Percentiles rank a stretch among this genome's conserved stretches.
These are phyloP conservation scores for Ptilodon capucinus DNA, from an alignment of 2,888 invertebrate genomes.

Conservation along the genomic window DNA sequence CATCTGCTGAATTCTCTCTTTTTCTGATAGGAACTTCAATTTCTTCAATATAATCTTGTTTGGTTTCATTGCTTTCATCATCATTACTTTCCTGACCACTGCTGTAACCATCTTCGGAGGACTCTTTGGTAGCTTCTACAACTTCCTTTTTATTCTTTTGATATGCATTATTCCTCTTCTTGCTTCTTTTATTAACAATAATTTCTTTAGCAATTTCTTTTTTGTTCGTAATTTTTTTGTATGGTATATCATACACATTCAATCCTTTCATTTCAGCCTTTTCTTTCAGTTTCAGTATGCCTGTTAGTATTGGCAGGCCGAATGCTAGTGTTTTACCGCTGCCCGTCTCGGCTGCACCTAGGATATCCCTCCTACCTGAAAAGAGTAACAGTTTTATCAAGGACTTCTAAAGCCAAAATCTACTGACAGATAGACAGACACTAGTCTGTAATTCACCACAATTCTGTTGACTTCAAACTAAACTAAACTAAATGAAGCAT, in stretches of 20 bases:
- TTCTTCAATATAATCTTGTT: conserved; percentile 63
- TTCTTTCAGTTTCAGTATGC: conserved; percentile 88
- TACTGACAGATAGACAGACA: too few species aligned
- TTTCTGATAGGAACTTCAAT: conserved; percentile 62
- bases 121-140: conserved; percentile 45
- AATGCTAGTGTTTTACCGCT: conserved; percentile 99
- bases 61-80: conserved; percentile 21
- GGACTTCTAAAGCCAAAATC: too few species aligned
- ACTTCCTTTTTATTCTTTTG: conserved; percentile 34
- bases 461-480: too few species aligned
- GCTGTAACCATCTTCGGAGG: conserved; percentile 70
- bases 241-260: conserved; percentile 68
- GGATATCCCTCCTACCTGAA: conserved; percentile 90
- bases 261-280: conserved; percentile 60
- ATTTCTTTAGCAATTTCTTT: conserved; percentile 36
- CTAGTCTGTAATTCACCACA: too few species aligned
- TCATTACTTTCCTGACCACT: conserved; percentile 47
- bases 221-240: conserved; percentile 59
- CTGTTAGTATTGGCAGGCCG: conserved; percentile 95
- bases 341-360: conserved; percentile 99
- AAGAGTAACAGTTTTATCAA: too few species aligned
- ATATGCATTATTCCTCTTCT: conserved; percentile 19
- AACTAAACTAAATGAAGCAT: too few species aligned
- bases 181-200: conserved; percentile 15
- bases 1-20: conserved; percentile 51